Conservation (phyloP, 2,113 vertebrate species). For the Mustela lutreola region DNA sequence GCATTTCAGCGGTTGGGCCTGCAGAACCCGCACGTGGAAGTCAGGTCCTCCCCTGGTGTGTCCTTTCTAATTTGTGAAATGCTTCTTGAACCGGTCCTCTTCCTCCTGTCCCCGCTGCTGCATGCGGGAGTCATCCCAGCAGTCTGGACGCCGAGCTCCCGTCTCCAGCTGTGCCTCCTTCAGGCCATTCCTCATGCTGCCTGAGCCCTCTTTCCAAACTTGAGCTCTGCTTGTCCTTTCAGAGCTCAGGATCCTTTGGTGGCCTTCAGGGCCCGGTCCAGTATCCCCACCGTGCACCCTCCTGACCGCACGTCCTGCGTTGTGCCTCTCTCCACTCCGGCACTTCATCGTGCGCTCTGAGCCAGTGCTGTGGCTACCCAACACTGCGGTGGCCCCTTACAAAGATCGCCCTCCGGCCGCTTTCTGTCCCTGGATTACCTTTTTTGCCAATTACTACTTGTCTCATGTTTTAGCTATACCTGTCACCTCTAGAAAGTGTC, state of each 20-base stretch:
- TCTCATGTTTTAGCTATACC: background rate
- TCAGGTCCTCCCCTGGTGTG: background rate
- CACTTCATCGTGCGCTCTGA: background rate
- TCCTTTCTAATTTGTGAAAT: background rate
- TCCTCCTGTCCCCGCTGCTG: background rate
- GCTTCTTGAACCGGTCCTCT: background rate
- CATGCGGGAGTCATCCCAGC: accelerated
- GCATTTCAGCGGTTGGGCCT: background rate
- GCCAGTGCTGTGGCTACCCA: background rate
- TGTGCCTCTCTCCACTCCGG: background rate
- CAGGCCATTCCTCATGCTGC: accelerated
- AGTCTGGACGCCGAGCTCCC: background rate
- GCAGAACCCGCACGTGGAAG: background rate
- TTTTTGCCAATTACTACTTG: background rate
- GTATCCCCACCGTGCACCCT: background rate
- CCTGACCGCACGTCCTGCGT: background rate
- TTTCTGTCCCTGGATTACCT: background rate
- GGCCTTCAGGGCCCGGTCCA: background rate
- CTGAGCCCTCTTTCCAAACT: background rate
- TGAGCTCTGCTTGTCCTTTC: background rate
- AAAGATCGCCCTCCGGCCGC: background rate
- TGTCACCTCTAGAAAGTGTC: background rate
- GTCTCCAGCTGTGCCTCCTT: background rate
- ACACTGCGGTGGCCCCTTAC: background rate
- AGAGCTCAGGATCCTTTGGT: background rate